Evolutionary conservation across 2,797 vertebrate species (phyloP), one percentile per base, ranked within the genome.

Genomic region (Pantherophis vulpinus): DNA sequence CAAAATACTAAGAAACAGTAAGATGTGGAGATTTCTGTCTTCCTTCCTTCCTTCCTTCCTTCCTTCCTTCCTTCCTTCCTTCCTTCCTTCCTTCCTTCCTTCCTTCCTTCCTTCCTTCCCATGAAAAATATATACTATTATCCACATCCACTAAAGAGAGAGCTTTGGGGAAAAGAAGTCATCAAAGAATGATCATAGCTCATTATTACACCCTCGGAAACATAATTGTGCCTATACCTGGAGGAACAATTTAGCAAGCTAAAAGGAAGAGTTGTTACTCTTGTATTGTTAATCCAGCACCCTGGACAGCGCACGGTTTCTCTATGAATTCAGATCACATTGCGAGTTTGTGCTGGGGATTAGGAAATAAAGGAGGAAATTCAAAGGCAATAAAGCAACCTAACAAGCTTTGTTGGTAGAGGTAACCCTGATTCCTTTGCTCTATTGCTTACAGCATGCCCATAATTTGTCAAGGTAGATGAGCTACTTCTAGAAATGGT

Each of bases 51-150:
- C 5, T 58, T 11, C n/a, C 14, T 59, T 25, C 20, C 3, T 42
- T 9, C 47, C 2, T 88, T n/a, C 58, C 59, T 23, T 79, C 61
- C 18, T 11, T 11, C 12, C 5, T 58, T 11, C n/a, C 14, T 59
- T 25, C 20, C 3, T 42, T 9, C 47, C 2, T 88, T n/a, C 58
- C 59, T 23, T 79, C 61, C 18, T 20, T 47, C 12, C 18, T 29
- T 4, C 58, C 20, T 7, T 6, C 12, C 10, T 58, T 16, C 20
- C 2, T 42, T 88, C 23, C 58, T 37, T 27, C 86, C 12, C 25
- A 7, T 94, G 93, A 94, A 94, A 92, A 94, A 29, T 86, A 91
- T 93, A 90, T 94, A 93, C 94, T 94, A 95, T 93, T 95, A 94
- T 86, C 61, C 86, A 66, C 91, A 87, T 59, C 79, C 86, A 89